phyloP scores from a whole-genome alignment of 2,797 vertebrate species.

The Bufotes viridis region DNA sequence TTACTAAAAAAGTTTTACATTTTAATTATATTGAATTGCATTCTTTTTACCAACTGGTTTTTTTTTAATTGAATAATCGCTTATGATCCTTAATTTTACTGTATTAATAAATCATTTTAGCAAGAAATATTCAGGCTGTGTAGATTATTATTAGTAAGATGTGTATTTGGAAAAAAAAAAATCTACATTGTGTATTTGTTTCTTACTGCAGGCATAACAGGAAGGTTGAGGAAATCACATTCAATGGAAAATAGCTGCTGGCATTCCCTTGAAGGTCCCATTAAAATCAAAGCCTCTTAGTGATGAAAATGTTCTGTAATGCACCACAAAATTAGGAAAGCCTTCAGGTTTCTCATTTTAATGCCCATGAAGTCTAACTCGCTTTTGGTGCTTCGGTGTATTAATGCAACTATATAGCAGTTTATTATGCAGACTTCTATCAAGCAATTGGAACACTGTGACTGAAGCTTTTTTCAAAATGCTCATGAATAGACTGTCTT shows the following conservation, averaged over 20 bases:
- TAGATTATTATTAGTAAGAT: background rate
- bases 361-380: background rate
- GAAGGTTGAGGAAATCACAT: background rate
- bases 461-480: background rate
- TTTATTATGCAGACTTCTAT: background rate
- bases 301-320: conserved; percentile 16
- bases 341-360: background rate
- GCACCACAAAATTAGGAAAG: conserved; percentile 3
- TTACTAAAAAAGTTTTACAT: no score
- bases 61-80: no score
- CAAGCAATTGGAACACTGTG: background rate
- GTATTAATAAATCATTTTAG: background rate
- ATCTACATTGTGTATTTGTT: background rate
- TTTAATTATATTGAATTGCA: no score
- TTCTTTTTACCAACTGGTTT: no score
- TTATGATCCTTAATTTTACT: no score
- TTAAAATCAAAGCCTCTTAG: background rate
- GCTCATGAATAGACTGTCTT: background rate
- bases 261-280: background rate
- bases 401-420: background rate
- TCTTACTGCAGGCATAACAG: background rate
- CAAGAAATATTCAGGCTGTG: background rate
- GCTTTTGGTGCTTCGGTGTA: background rate
- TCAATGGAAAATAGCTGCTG: background rate
- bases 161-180: background rate